Evolutionary conservation across 1,140 invertebrate species (phyloP).

Genomic region (Penaeus chinensis): DNA sequence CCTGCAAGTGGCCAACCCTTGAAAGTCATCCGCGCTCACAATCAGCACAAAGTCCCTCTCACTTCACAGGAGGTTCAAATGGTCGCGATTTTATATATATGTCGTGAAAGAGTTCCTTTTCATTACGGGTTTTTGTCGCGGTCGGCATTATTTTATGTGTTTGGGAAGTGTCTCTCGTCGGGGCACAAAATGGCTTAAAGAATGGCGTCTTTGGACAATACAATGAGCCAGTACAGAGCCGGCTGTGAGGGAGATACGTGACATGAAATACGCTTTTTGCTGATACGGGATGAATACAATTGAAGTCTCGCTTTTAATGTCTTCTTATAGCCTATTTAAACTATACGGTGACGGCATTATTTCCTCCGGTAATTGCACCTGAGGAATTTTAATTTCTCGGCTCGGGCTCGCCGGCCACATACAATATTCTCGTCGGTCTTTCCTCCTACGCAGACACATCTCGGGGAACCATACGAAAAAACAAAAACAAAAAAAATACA

Average conservation of each 20-base stretch:
- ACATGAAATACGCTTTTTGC: slow-evolving; percentile 27
- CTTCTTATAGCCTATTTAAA: slow-evolving; percentile 30
- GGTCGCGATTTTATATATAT: slow-evolving; percentile 40
- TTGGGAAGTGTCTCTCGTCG: slow-evolving; percentile 21
- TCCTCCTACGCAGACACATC: no score
- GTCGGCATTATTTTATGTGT: slow-evolving; percentile 44
- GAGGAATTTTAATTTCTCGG: slow-evolving; percentile 5
- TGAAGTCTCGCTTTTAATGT: slow-evolving; percentile 35
- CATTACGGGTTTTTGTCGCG: slow-evolving; percentile 19
- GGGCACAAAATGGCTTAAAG: background rate
- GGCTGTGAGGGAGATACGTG: slow-evolving; percentile 26
- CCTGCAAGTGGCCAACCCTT: no score
- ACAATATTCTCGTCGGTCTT: no score
- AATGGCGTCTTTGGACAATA: slow-evolving; percentile 11
- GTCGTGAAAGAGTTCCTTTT: slow-evolving; percentile 41
- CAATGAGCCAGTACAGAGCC: slow-evolving; percentile 24
- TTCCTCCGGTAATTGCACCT: slow-evolving; percentile 20
- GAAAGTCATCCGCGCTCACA: no score
- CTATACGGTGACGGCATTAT: slow-evolving; percentile 5
- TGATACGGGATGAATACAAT: slow-evolving; percentile 28
- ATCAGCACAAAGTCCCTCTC: background rate
- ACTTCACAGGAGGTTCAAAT: slow-evolving; percentile 20
- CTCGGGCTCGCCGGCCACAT: no score
- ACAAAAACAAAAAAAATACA: no score
- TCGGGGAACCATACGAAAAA: no score